Conservation (phyloP, 2,113 vertebrate genomes). For the Cyprinodon variegatus region DNA sequence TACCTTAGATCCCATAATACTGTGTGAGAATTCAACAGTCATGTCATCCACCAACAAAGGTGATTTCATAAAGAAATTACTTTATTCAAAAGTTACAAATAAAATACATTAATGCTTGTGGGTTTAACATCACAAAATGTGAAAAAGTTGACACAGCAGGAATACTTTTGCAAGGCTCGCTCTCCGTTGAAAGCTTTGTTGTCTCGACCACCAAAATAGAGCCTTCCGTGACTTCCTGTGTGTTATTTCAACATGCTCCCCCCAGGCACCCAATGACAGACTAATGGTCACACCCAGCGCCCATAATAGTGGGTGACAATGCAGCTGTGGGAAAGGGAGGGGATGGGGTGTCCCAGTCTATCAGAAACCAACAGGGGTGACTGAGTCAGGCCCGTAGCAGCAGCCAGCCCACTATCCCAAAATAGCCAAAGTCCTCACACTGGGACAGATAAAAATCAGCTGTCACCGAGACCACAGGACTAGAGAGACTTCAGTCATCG, state of each 20-base stretch:
- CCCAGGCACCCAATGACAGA: conserved; percentile 21
- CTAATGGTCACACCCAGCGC: conserved; percentile 45
- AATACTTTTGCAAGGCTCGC: background rate
- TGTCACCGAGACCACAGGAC: conserved; percentile 72
- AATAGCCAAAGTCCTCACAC: conserved; percentile 78
- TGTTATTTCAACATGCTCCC: conserved; percentile 7
- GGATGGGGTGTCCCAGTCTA: conserved; percentile 46
- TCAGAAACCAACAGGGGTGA: conserved; percentile 73
- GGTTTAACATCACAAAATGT: background rate
- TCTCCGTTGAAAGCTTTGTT: background rate
- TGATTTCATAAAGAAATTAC: background rate
- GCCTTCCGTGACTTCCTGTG: conserved; percentile 1
- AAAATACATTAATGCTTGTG: background rate
- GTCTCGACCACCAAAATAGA: conserved; percentile 32
- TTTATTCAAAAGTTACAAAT: background rate
- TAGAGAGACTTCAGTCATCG: conserved; percentile 70
- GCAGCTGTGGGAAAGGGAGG: conserved; percentile 59
- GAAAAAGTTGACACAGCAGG: background rate
- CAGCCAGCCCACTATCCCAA: conserved; percentile 83
- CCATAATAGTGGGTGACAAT: conserved; percentile 70
- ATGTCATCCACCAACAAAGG: background rate
- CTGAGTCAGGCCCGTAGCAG: conserved; percentile 84
- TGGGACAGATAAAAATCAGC: conserved; percentile 87
- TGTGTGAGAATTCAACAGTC: too few species aligned
- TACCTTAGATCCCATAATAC: too few species aligned